Conservation (phyloP, 1,140 invertebrate genomes). For the Tribolium madens region DNA sequence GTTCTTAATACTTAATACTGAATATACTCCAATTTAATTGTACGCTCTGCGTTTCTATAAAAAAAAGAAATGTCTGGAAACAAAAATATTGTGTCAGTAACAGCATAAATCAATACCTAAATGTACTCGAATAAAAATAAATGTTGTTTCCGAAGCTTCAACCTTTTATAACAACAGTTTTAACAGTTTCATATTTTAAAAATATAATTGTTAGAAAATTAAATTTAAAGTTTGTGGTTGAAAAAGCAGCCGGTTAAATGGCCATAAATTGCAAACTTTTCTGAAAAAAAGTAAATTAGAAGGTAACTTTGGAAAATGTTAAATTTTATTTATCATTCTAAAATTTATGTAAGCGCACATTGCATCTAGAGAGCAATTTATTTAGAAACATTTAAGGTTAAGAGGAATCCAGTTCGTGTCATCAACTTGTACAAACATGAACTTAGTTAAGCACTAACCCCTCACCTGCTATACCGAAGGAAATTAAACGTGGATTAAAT, state of each 20-base stretch:
- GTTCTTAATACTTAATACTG: too few species aligned
- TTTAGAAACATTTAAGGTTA: constrained; percentile 18
- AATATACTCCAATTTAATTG: too few species aligned
- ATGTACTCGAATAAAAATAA: not conserved
- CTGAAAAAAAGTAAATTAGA: not conserved
- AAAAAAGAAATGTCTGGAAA: not conserved
- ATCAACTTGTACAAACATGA: constrained; percentile 28
- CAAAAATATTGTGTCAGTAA: not conserved
- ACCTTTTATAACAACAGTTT: not conserved
- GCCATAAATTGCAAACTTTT: constrained; percentile 2
- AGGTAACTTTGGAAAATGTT: constrained; percentile 9
- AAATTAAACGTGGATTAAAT: constrained; percentile 32
- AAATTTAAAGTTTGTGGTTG: not conserved
- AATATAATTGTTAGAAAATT: not conserved
- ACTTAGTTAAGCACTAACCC: constrained; percentile 10
- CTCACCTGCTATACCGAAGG: constrained; percentile 8
- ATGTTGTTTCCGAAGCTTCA: not conserved
- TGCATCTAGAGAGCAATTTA: constrained; percentile 19
- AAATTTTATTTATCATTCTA: constrained; percentile 20
- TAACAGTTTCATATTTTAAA: not conserved
- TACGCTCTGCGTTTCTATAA: too few species aligned
- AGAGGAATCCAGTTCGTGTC: constrained; percentile 14
- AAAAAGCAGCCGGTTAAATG: not conserved
- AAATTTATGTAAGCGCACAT: not conserved
- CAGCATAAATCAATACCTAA: not conserved